Evolutionary conservation across 2,888 invertebrate genomes (phyloP).

Genomic region (Rhyacophila evoluta): DNA sequence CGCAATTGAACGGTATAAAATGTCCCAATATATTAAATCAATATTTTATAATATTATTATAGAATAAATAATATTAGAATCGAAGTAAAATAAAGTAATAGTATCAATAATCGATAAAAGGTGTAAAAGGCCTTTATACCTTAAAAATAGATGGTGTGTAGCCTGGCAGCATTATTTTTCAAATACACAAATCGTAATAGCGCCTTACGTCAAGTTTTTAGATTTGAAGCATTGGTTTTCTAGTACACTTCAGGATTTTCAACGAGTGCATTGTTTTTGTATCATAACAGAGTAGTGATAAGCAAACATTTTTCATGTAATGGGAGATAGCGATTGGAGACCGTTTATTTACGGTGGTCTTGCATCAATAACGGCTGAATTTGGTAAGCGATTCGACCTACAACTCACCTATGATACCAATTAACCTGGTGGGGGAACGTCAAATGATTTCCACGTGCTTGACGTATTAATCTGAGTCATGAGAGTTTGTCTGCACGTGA

Average conservation of each 20-base stretch:
- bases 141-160: no score
- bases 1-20: no score
- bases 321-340: slow-evolving; percentile 88
- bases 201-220: slow-evolving; percentile 11
- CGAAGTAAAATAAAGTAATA: no score
- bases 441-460: slow-evolving; percentile 38
- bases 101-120: no score
- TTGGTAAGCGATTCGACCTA: slow-evolving; percentile 74
- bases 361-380: slow-evolving; percentile 94
- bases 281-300: not conserved
- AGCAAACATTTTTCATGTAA: slow-evolving; percentile 63
- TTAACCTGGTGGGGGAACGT: slow-evolving; percentile 48
- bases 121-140: no score
- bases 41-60: no score
- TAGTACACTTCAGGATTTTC: not conserved
- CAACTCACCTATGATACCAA: slow-evolving; percentile 28
- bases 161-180: slow-evolving; percentile 39
- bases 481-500: not conserved
- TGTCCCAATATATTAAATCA: no score
- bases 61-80: no score
- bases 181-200: slow-evolving; percentile 31
- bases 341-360: slow-evolving; percentile 95
- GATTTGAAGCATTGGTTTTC: not conserved
- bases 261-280: not conserved
- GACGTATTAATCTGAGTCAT: slow-evolving; percentile 3